phyloP scores from a whole-genome alignment of 2,888 invertebrate species.

The Torymus texanus region DNA sequence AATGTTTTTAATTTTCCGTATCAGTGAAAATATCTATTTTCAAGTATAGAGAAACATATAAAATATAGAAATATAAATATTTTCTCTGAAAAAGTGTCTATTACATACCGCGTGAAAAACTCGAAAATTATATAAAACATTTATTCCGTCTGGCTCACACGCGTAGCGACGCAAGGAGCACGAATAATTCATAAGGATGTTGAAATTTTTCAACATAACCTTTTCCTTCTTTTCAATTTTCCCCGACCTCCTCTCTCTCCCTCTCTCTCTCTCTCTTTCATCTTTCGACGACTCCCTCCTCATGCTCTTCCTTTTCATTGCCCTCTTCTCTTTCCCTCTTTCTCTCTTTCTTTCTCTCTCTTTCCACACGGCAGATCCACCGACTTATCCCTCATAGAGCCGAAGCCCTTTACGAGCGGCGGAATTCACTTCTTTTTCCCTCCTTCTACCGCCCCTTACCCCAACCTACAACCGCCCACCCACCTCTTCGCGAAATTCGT shows the following conservation, averaged over 20 bases:
- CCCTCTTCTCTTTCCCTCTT: conserved; percentile 23
- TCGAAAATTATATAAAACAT: conserved; percentile 41
- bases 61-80: too few relatives aligned
- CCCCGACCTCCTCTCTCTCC: conserved; percentile 19
- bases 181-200: conserved; percentile 46
- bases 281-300: conserved; percentile 52
- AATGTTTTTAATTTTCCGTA: too few relatives aligned
- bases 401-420: conserved; percentile 62
- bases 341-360: not conserved
- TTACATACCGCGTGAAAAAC: not conserved
- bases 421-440: conserved; percentile 62
- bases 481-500: conserved; percentile 56
- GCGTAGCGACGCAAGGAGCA: not conserved
- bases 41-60: too few relatives aligned
- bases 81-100: too few relatives aligned
- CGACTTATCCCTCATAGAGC: conserved; percentile 59
- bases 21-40: too few relatives aligned
- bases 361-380: conserved; percentile 60
- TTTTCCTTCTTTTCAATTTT: conserved; percentile 45
- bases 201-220: conserved; percentile 45
- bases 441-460: not conserved
- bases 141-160: conserved; percentile 17
- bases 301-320: conserved; percentile 32
- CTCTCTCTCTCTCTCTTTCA: conserved; percentile 48
- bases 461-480: not conserved